Conservation (phyloP, 2,797 vertebrate genomes). For the Tauraco hartlaubi region DNA sequence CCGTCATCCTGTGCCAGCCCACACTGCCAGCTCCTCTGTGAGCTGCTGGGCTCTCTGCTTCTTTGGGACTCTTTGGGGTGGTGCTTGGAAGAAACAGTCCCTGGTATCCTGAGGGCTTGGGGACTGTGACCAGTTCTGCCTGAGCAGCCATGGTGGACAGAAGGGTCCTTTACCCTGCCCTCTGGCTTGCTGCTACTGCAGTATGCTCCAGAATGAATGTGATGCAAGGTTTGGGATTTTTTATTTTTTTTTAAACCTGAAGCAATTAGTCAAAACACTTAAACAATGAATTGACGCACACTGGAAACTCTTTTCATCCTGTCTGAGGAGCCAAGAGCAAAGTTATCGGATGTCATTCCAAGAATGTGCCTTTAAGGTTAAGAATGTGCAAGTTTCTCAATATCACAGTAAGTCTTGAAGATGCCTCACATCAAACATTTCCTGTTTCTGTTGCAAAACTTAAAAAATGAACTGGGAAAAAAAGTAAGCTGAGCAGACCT, state of each 20-base stretch:
- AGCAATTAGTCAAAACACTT: conserved; percentile 73
- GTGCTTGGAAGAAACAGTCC: neutral
- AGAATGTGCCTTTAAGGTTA: conserved; percentile 64
- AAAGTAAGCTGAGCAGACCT: neutral
- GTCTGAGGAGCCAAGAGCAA: conserved; percentile 68
- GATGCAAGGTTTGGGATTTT: neutral
- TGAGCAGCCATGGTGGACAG: neutral
- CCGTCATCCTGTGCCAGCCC: neutral
- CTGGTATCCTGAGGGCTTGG: neutral
- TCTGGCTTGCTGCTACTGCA: neutral
- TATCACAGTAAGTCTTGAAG: conserved; percentile 52
- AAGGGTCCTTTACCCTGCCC: neutral
- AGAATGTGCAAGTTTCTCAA: conserved; percentile 49
- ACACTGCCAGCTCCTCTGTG: neutral
- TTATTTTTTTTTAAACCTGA: conserved; percentile 57
- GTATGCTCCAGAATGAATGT: neutral
- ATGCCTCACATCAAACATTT: conserved; percentile 65
- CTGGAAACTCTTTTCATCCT: conserved; percentile 74
- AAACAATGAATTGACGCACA: conserved; percentile 76
- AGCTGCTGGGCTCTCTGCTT: neutral
- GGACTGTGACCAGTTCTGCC: neutral
- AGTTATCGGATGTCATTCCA: conserved; percentile 54
- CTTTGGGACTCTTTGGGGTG: neutral
- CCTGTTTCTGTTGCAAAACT: conserved; percentile 51
- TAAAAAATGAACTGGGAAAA: neutral